Conservation (phyloP, 2,888 invertebrate genomes). For the Diachrysia chrysitis region DNA sequence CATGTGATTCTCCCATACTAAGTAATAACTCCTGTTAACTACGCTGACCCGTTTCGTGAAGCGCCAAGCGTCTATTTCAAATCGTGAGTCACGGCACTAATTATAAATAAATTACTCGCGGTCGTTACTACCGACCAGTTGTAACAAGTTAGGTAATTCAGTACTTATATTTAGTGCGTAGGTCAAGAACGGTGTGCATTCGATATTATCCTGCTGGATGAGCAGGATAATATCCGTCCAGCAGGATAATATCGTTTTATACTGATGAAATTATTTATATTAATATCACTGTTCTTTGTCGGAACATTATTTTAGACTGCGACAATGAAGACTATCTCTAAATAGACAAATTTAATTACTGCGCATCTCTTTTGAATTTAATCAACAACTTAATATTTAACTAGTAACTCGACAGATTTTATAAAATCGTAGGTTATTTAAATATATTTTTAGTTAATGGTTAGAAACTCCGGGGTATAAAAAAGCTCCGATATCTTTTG, state of each 20-base stretch:
- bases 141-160: conserved; percentile 69
- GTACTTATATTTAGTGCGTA: conserved; percentile 69
- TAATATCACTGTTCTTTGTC: neutral
- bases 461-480: too few species aligned
- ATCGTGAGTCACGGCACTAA: conserved; percentile 69
- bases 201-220: conserved; percentile 17
- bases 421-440: too few species aligned
- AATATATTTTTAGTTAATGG: too few species aligned
- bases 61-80: conserved; percentile 62
- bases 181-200: conserved; percentile 73
- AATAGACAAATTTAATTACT: too few species aligned
- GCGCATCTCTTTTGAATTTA: too few species aligned
- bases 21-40: conserved; percentile 38
- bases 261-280: neutral
- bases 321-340: too few species aligned
- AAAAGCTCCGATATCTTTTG: too few species aligned
- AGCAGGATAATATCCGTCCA: too few species aligned
- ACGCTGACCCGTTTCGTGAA: conserved; percentile 65
- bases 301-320: too few species aligned
- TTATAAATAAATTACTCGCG: conserved; percentile 68
- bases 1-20: conserved; percentile 19
- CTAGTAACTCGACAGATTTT: too few species aligned
- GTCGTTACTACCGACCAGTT: conserved; percentile 64
- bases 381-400: too few species aligned
- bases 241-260: too few species aligned